These are phyloP conservation scores for Monopis laevigella DNA, from an alignment of 2,888 invertebrate genomes.

Conservation along the genomic window DNA sequence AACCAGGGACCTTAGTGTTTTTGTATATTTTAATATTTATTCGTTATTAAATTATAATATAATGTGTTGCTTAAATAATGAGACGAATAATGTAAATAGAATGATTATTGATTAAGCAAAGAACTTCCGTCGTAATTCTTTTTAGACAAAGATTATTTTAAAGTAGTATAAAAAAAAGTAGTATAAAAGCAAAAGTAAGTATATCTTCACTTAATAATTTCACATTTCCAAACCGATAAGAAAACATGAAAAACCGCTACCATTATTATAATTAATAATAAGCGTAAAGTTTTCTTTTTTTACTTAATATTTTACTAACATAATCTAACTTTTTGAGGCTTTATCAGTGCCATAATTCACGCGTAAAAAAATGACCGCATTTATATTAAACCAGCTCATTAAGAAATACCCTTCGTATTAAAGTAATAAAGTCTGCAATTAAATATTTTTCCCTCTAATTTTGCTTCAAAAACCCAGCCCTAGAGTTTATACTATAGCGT, in stretches of 20 bases:
- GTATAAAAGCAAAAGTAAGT: no score
- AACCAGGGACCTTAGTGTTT: no score
- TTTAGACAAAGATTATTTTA: no score
- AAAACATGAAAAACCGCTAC: background rate
- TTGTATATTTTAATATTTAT: no score
- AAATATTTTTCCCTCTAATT: slow-evolving; percentile 50
- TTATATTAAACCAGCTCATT: slow-evolving; percentile 35
- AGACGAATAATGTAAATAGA: no score
- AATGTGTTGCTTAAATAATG: no score
- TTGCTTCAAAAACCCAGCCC: slow-evolving; percentile 33
- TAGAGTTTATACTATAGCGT: slow-evolving; percentile 44
- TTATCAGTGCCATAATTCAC: background rate
- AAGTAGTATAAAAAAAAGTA: no score
- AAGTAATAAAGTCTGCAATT: slow-evolving; percentile 50
- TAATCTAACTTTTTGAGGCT: background rate
- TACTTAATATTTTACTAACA: background rate
- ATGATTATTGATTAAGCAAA: no score
- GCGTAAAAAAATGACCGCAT: background rate
- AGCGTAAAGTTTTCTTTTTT: background rate
- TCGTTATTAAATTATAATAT: no score
- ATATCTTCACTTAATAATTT: no score
- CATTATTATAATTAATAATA: slow-evolving; percentile 1
- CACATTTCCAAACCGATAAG: background rate
- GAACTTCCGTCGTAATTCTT: no score
- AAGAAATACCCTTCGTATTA: slow-evolving; percentile 44